Percentiles rank a stretch among this genome's conserved stretches.
Evolutionary conservation across 2,797 vertebrate species (phyloP).

Genomic region (Leucoraja ocellata): DNA sequence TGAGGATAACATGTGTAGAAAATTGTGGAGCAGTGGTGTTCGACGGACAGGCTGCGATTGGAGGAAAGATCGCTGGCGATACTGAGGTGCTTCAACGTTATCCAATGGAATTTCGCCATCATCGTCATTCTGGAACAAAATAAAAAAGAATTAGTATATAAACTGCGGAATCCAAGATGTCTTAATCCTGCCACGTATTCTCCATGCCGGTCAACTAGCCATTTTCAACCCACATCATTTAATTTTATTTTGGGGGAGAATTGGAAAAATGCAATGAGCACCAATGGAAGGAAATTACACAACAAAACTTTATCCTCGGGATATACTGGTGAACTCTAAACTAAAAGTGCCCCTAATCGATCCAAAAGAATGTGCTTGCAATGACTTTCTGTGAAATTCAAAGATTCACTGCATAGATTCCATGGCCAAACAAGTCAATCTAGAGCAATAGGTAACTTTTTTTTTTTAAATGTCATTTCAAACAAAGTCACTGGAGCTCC

Average conservation of each 20-base stretch:
- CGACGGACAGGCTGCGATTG: slow-evolving; percentile 91
- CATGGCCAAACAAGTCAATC: no score
- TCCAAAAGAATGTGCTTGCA: neutral
- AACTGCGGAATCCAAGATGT: neutral
- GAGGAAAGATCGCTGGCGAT: slow-evolving; percentile 87
- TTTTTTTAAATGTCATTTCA: neutral
- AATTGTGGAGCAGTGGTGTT: slow-evolving; percentile 96
- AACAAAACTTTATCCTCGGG: neutral
- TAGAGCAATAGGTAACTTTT: neutral
- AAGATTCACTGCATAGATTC: neutral
- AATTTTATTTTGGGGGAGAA: neutral
- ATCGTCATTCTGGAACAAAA: slow-evolving; percentile 75
- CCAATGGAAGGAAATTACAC: neutral
- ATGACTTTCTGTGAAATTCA: neutral
- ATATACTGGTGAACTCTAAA: neutral
- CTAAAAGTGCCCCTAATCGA: neutral
- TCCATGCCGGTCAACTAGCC: neutral
- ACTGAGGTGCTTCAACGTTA: slow-evolving; percentile 88
- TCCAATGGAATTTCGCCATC: slow-evolving; percentile 94
- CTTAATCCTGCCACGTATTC: neutral
- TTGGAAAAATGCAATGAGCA: neutral
- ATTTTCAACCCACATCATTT: neutral
- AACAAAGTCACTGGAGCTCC: neutral
- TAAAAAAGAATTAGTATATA: slow-evolving; percentile 41
- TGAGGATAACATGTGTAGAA: slow-evolving; percentile 95